Conservation (phyloP, 2,113 vertebrate genomes). For the Lepisosteus osseus region DNA sequence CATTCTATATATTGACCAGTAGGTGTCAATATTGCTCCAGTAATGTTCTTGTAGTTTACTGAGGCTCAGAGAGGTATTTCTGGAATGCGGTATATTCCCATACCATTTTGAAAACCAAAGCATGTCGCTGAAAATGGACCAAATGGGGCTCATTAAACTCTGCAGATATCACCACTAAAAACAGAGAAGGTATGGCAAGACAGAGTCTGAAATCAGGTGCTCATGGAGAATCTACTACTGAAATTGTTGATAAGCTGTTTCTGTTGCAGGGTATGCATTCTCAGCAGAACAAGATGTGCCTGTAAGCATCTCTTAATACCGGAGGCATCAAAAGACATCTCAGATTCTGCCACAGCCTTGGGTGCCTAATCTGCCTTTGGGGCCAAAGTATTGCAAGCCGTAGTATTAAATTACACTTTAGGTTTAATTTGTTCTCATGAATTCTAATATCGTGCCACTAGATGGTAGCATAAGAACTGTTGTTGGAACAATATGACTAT, state of each 20-base stretch:
- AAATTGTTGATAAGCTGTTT: conserved; percentile 21
- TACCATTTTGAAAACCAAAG: neutral
- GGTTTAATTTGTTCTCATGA: conserved; percentile 15
- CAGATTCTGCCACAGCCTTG: conserved; percentile 11
- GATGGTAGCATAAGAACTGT: conserved; percentile 17
- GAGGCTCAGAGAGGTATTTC: neutral
- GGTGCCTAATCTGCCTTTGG: conserved; percentile 15
- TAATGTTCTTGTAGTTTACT: conserved; percentile 8
- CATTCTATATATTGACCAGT: conserved; percentile 15
- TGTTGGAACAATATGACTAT: neutral
- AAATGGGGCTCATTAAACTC: conserved; percentile 11
- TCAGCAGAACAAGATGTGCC: conserved; percentile 24
- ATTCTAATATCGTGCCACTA: conserved; percentile 23
- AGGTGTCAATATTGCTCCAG: conserved; percentile 45
- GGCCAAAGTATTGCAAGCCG: conserved; percentile 5
- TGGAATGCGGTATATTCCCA: neutral
- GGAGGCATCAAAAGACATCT: conserved; percentile 3
- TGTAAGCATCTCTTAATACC: conserved; percentile 10
- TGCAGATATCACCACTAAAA: neutral
- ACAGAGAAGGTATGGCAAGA: neutral
- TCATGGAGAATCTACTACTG: neutral
- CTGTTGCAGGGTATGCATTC: conserved; percentile 12
- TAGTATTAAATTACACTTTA: conserved; percentile 5
- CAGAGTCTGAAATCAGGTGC: neutral
- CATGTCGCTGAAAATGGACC: neutral